phyloP scores from a whole-genome alignment of 2,797 vertebrate genomes.

The Pangasius macronema region DNA sequence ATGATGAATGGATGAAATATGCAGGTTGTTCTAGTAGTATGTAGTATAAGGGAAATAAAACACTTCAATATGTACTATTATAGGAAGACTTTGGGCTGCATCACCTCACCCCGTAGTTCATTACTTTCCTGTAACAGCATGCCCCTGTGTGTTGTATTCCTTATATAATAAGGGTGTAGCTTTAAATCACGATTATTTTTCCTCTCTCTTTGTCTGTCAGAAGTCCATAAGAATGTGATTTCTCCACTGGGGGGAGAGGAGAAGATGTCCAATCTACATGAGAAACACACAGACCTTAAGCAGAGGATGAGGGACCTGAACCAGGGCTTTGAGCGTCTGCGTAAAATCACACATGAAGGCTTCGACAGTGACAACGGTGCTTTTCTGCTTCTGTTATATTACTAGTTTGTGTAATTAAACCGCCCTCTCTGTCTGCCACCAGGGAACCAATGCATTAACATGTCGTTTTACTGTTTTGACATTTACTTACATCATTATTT shows the following conservation, averaged over 20 bases:
- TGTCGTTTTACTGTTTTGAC: background rate
- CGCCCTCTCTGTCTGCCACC: background rate
- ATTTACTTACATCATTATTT: background rate
- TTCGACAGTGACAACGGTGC: constrained; percentile 82
- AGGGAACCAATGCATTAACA: background rate
- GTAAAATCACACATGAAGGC: constrained; percentile 89
- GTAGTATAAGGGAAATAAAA: background rate
- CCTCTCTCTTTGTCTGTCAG: constrained; percentile 64
- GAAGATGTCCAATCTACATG: constrained; percentile 79
- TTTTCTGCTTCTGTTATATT: constrained; percentile 27
- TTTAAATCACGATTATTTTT: constrained; percentile 10
- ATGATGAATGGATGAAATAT: background rate
- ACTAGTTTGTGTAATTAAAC: background rate
- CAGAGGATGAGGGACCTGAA: constrained; percentile 85
- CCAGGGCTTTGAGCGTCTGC: constrained; percentile 90
- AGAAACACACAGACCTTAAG: constrained; percentile 88
- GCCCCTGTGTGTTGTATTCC: background rate
- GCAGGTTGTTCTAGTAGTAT: background rate
- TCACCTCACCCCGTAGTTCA: background rate
- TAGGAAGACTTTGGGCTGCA: background rate
- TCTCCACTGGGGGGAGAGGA: constrained; percentile 78
- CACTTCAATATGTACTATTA: background rate
- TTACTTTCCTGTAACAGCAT: background rate
- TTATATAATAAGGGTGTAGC: too few relatives aligned
- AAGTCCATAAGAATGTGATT: constrained; percentile 88